These are phyloP conservation scores for Aphelenchoides bicaudatus DNA, from an alignment of 2,888 invertebrate genomes.

Conservation along the genomic window DNA sequence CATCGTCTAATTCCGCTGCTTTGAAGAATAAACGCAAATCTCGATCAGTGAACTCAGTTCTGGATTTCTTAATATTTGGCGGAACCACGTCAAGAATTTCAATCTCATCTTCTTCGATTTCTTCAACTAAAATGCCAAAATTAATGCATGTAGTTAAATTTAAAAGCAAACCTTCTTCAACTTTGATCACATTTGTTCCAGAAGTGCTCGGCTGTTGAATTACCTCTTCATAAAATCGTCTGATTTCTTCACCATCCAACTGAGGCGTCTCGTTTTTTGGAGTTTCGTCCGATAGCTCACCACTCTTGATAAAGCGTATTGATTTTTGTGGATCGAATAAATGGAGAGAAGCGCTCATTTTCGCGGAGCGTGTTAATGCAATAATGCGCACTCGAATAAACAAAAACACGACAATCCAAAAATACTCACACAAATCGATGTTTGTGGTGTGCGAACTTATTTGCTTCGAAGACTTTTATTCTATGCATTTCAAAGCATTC, in stretches of 20 bases:
- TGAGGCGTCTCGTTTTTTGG: not conserved
- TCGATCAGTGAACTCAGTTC: constrained; percentile 19
- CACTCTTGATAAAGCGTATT: not conserved
- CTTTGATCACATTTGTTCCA: too few relatives aligned
- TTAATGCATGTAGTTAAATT: not conserved
- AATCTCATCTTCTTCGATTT: not conserved
- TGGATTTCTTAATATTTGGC: not conserved
- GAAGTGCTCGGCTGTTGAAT: too few relatives aligned
- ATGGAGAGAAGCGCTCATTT: too few relatives aligned
- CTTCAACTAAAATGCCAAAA: not conserved
- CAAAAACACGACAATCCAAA: too few relatives aligned
- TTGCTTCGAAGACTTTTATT: too few relatives aligned
- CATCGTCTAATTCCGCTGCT: constrained; percentile 39
- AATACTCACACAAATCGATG: too few relatives aligned
- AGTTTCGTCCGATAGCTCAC: not conserved
- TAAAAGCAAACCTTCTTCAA: constrained; percentile 11
- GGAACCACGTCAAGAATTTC: not conserved
- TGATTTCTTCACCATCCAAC: constrained; percentile 10
- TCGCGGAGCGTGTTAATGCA: too few relatives aligned
- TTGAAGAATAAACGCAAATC: constrained; percentile 38
- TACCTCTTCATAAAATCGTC: not conserved
- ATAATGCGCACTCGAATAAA: too few relatives aligned
- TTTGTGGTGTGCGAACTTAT: too few relatives aligned
- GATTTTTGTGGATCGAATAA: constrained; percentile 1
- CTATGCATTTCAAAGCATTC: too few relatives aligned